phyloP scores from a whole-genome alignment of 2,113 vertebrate genomes.

The Nycticryphes semicollaris region DNA sequence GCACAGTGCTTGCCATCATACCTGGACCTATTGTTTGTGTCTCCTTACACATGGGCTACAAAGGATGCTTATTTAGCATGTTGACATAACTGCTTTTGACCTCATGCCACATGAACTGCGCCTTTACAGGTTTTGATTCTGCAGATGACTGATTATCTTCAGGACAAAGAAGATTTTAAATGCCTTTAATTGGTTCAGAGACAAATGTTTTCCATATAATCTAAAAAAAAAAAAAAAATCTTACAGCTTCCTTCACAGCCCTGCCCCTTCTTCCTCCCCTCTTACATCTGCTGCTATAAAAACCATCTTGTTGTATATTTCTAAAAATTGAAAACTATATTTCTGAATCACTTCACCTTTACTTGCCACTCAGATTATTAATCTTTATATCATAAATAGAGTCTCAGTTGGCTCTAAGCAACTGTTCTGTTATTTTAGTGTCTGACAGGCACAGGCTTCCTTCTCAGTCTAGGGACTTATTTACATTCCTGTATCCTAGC shows the following conservation, averaged over 20 bases:
- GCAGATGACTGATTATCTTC: not conserved
- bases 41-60: not conserved
- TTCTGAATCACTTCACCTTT: constrained; percentile 55
- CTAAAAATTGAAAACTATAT: constrained; percentile 33
- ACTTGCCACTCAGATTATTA: constrained; percentile 33
- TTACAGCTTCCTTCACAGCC: constrained; percentile 20
- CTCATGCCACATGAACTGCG: not conserved
- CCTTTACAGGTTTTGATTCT: not conserved
- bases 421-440: constrained; percentile 35
- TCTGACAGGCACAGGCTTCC: not conserved
- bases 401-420: constrained; percentile 29
- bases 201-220: constrained; percentile 23
- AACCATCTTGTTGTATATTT: constrained; percentile 14
- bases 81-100: not conserved
- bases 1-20: not conserved
- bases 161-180: not conserved
- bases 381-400: constrained; percentile 24
- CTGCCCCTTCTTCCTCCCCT: constrained; percentile 20
- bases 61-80: not conserved
- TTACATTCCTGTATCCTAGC: not conserved
- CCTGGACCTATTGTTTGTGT: rapidly evolving
- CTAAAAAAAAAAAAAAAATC: not conserved
- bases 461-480: constrained; percentile 2
- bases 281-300: constrained; percentile 44
- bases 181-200: not conserved